Conservation (phyloP, 2,797 vertebrate genomes). For the Salarias fasciatus region DNA sequence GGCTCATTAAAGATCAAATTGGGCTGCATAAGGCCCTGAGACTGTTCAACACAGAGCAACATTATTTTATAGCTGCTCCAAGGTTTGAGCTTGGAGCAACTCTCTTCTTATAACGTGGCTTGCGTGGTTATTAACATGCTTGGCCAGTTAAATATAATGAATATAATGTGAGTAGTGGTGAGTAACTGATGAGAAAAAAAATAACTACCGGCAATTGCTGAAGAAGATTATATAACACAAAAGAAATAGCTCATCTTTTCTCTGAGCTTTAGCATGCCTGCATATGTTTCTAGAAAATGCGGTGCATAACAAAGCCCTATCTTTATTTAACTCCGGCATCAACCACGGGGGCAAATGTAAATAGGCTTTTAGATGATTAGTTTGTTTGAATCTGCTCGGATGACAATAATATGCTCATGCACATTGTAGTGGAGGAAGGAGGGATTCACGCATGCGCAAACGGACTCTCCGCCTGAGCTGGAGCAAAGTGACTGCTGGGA, state of each 20-base stretch:
- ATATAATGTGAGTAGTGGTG: slow-evolving; percentile 30
- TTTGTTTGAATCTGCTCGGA: slow-evolving; percentile 9
- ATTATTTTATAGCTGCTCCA: too few relatives aligned
- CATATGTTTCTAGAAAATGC: background rate
- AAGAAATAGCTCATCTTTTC: background rate
- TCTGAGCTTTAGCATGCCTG: background rate
- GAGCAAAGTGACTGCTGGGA: slow-evolving; percentile 70
- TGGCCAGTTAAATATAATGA: background rate
- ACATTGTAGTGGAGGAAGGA: slow-evolving; percentile 56
- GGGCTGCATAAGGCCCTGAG: too few relatives aligned
- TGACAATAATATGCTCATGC: slow-evolving; percentile 37
- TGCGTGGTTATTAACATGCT: background rate
- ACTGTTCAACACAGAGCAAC: too few relatives aligned
- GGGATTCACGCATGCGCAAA: slow-evolving; percentile 79
- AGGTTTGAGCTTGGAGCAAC: too few relatives aligned
- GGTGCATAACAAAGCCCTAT: background rate
- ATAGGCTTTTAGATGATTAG: slow-evolving; percentile 11
- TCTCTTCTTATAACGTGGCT: background rate
- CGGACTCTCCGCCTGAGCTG: slow-evolving; percentile 31
- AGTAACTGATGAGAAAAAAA: slow-evolving; percentile 41
- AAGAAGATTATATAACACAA: slow-evolving; percentile 52
- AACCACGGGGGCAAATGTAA: slow-evolving; percentile 8
- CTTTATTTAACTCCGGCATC: slow-evolving; percentile 11
- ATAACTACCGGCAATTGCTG: slow-evolving; percentile 29
- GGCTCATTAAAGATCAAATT: too few relatives aligned